phyloP scores from a whole-genome alignment of 2,797 vertebrate genomes.

The Bucorvus abyssinicus region DNA sequence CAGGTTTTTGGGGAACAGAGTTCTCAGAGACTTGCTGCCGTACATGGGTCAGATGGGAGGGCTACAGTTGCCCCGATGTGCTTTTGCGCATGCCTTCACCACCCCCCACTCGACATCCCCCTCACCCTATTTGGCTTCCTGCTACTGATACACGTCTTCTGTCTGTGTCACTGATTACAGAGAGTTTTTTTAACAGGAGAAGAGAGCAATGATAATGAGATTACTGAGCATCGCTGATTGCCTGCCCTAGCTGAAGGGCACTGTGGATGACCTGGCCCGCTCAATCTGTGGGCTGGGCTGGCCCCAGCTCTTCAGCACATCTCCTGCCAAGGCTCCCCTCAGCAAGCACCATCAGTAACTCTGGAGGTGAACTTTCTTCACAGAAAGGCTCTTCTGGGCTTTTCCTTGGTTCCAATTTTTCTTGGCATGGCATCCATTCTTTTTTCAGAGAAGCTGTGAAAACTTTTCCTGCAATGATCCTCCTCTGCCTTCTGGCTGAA shows the following conservation, averaged over 20 bases:
- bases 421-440: slow-evolving; percentile 20
- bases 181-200: neutral
- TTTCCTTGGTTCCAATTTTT: neutral
- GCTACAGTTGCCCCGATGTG: accelerated
- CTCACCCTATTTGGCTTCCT: neutral
- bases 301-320: accelerated
- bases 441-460: slow-evolving; percentile 17
- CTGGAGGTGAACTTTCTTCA: neutral
- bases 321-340: neutral
- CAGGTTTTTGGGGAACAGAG: accelerated
- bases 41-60: neutral
- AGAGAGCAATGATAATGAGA: neutral
- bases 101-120: neutral
- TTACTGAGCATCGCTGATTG: neutral
- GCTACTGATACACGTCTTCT: neutral
- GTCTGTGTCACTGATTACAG: neutral
- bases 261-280: neutral
- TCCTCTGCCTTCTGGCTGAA: slow-evolving; percentile 65
- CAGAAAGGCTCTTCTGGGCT: neutral
- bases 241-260: slow-evolving; percentile 1
- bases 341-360: neutral
- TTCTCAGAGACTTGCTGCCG: accelerated
- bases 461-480: slow-evolving; percentile 51
- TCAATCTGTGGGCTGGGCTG: accelerated
- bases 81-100: neutral